Evolutionary conservation across 2,797 vertebrate species (phyloP), one percentile per base, ranked within the genome.

Genomic region (Spinus pinus): DNA sequence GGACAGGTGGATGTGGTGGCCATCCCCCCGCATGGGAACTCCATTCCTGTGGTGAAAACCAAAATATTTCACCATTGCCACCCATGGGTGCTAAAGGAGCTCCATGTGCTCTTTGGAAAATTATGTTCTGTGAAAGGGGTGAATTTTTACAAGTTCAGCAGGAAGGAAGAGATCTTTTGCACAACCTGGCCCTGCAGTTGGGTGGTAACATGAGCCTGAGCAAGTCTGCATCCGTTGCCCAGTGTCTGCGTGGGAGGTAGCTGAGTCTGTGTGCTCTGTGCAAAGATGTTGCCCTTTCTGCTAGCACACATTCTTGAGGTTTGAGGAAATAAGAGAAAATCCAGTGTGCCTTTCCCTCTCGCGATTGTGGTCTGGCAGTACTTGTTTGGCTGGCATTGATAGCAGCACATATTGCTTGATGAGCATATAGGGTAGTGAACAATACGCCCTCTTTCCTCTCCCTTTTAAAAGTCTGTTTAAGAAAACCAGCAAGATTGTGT

Each of bases 11-110:
- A 99, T 94, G 10, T 93, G 98, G 24, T 77, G 96, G 7, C 98
- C 98, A 3, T 99, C 98, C 0, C 98, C 97, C 80, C 96, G 94
- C 88, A 99, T 97, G 0, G 98, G 99, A 6, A 99, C 97, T 3
- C 99, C 99, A 0, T 99, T 99, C 95, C 99, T 99, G 94, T 6
- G 19, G 53, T 2, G 1, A 53, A 78, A 88, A 83, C 2, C 28
- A n/a, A n/a, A 44, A 19, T 23, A 23, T 42, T 18, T 27, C 28
- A 5, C 16, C 42, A 1, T n/a, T 71, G 31, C 54, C 66, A 53
- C 9, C 31, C 51, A 2, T 0, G 30, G 23, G 16, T 51, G 25
- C 35, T 78, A n/a, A 62, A 85, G 33, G 53, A 88, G 17, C 39
- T 53, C 41, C 33, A 50, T 8, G 50, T 64, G 33, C 49, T 51